phyloP scores from a whole-genome alignment of 2,113 vertebrate species.

The Podiceps cristatus region DNA sequence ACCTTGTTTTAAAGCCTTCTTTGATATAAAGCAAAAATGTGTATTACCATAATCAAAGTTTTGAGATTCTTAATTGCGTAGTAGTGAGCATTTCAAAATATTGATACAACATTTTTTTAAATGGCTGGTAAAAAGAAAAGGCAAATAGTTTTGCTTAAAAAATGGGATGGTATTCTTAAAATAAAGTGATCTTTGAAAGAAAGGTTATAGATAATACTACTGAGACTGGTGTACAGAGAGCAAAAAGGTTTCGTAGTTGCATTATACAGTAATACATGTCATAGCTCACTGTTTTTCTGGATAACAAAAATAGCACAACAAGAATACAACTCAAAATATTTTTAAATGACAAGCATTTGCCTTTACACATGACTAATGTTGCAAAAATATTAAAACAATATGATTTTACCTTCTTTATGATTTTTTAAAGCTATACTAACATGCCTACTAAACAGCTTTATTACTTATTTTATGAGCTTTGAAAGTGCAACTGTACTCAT shows the following conservation, averaged over 20 bases:
- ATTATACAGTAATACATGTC: slow-evolving; percentile 45
- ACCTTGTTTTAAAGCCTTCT: background rate
- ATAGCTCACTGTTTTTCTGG: slow-evolving; percentile 56
- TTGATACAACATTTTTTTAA: background rate
- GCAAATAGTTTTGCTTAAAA: background rate
- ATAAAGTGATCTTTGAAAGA: background rate
- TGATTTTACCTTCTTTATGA: background rate
- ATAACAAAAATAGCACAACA: slow-evolving; percentile 58
- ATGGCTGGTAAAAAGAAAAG: background rate
- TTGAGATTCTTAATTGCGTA: background rate
- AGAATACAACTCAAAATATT: background rate
- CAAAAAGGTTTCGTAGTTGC: slow-evolving; percentile 59
- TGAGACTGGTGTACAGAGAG: background rate
- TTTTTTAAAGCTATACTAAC: background rate
- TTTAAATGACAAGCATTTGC: background rate
- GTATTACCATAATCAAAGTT: background rate
- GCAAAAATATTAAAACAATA: background rate
- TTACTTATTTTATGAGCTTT: background rate
- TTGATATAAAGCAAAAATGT: background rate
- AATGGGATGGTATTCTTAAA: background rate
- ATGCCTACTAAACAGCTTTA: background rate
- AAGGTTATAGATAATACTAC: background rate
- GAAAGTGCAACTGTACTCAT: background rate
- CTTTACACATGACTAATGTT: background rate
- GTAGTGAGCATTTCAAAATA: background rate